Base-by-base conservation (phyloP, 2,797 vertebrate species). In the Sandelia bainsii region DNA sequence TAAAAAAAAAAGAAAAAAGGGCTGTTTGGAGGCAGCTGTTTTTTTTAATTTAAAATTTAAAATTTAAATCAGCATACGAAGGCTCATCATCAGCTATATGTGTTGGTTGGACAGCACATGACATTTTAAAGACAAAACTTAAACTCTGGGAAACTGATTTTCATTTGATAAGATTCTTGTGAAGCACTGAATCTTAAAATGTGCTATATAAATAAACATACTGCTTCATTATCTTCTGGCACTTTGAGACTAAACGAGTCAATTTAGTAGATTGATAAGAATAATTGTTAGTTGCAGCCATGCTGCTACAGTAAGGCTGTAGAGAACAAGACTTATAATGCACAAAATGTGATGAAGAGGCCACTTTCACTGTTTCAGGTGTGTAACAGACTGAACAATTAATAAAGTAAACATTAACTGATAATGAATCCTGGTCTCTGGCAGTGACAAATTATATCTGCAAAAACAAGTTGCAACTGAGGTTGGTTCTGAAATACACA, bases 401-500 rank as follows among this genome's bases (percentile, higher is more conserved):
- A 17, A 19, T 44, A 1, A 44, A 45, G 6, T 8, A n/a, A 8
- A n/a, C 1, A 16, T 40, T 45, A n/a, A 45, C 3, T 8, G 17
- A 7, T 19, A n/a, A 45, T 45, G 11, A 56, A 46, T 62, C 29
- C 49, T 0, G 1, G 34, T 27, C 8, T 23, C 34, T 48, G 12
- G 12, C 16, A 25, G 34, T 22, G 74, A 59, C 23, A 12, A 68
- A 84, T 69, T 42, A 48, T 0, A 39, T 49, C 29, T 5, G 20
- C 25, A 14, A 10, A 48, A 19, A 54, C 27, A 62, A 34, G 9
- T 59, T 66, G 58, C 52, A 73, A 77, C 42, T 1, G 20, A 59
- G 39, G 44, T 7, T 25, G 13, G 16, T 73, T 52, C 42, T 59
- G 58, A 87, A 74, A 82, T 67, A 68, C 80, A 81, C 67, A 29